phyloP scores from a whole-genome alignment of 1,140 invertebrate genomes.

The Meloidogyne floridensis region DNA sequence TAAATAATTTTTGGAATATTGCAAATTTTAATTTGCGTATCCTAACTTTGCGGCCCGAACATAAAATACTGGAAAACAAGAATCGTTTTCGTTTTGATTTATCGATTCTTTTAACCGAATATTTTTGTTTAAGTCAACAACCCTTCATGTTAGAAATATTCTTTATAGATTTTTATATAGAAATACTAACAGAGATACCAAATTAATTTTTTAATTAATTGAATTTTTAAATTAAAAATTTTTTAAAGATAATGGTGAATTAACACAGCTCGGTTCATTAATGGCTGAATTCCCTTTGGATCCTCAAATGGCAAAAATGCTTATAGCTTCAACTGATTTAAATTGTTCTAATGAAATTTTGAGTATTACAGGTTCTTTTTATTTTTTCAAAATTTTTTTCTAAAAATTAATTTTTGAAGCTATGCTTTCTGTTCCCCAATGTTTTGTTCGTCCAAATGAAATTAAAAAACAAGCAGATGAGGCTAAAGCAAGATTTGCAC shows the following conservation, averaged over 20 bases:
- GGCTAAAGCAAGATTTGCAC: conserved; percentile 97
- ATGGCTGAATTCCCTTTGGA: conserved; percentile 99
- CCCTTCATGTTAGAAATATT: no score
- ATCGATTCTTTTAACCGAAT: no score
- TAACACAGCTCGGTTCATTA: conserved; percentile 92
- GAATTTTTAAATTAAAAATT: conserved; percentile 66
- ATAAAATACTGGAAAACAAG: no score
- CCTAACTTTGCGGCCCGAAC: no score
- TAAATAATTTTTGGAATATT: no score
- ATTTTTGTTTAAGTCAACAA: no score
- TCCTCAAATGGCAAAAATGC: conserved; percentile 97
- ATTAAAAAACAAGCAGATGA: conserved; percentile 98
- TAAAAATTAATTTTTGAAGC: conserved; percentile 79
- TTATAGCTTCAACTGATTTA: conserved; percentile 87
- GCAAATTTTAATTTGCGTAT: no score
- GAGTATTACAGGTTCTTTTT: conserved; percentile 90
- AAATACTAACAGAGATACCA: no score
- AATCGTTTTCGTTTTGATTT: no score
- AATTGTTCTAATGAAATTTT: conserved; percentile 99
- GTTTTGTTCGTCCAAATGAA: conserved; percentile 97
- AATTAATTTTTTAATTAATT: no score
- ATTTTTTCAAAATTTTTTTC: conserved; percentile 83
- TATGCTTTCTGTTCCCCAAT: conserved; percentile 94
- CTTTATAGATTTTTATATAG: no score
- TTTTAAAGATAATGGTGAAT: conserved; percentile 73